Percentiles rank a stretch among this genome's conserved stretches.
Evolutionary conservation across 2,797 vertebrate species (phyloP).

Genomic region (Parambassis ranga): DNA sequence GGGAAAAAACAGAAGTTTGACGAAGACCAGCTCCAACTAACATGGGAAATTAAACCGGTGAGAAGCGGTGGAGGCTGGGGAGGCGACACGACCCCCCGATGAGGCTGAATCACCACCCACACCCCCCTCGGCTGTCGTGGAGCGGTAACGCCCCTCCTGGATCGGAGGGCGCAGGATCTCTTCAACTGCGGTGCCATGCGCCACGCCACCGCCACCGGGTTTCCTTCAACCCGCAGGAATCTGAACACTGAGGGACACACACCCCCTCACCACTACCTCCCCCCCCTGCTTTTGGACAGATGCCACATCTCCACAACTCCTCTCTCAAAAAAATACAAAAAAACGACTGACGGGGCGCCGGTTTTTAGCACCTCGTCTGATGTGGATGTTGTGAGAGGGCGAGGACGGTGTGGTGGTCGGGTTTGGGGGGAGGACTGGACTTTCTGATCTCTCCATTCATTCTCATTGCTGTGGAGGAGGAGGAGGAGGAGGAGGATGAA

Average conservation of each 20-base stretch:
- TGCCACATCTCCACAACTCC: conserved; percentile 50
- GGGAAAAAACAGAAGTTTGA: conserved; percentile 63
- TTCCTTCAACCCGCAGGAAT: conserved; percentile 45
- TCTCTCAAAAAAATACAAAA: conserved; percentile 7
- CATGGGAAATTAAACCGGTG: conserved; percentile 70
- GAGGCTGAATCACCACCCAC: conserved; percentile 66
- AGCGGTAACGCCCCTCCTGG: conserved; percentile 83
- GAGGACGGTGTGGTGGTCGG: conserved; percentile 23
- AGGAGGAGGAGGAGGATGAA: conserved; percentile 15
- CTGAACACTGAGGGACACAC: conserved; percentile 53
- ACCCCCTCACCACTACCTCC: conserved; percentile 6
- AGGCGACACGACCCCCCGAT: conserved; percentile 53
- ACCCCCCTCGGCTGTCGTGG: conserved; percentile 75
- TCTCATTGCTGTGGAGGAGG: conserved; percentile 47
- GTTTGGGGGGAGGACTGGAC: conserved; percentile 45
- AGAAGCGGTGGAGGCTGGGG: conserved; percentile 67
- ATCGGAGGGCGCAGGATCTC: conserved; percentile 71
- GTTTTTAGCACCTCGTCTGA: conserved; percentile 63
- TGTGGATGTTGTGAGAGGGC: background rate
- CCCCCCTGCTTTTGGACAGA: conserved; percentile 32
- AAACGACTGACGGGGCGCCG: conserved; percentile 22
- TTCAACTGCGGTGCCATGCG: conserved; percentile 81
- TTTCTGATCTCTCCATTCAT: conserved; percentile 52
- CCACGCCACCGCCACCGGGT: conserved; percentile 33
- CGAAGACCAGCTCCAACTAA: conserved; percentile 66